phyloP scores from a whole-genome alignment of 2,888 invertebrate genomes.

The Lymantria dispar region DNA sequence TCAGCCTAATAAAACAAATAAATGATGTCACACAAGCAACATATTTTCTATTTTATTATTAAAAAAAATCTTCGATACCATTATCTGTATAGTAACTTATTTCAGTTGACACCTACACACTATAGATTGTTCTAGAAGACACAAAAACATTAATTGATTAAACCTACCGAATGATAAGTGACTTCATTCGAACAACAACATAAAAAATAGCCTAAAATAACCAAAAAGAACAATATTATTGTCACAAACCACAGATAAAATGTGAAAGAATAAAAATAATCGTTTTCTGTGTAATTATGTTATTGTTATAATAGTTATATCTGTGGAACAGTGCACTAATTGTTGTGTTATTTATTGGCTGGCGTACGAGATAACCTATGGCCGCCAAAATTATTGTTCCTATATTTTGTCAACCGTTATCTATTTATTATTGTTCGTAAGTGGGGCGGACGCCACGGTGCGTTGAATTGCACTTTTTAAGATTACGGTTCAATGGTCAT shows the following conservation, averaged over 20 bases:
- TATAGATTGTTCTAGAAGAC: no score
- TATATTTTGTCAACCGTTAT: slow-evolving; percentile 46
- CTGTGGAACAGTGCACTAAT: slow-evolving; percentile 38
- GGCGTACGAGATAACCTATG: slow-evolving; percentile 50
- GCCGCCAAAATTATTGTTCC: slow-evolving; percentile 52
- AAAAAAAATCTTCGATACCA: no score
- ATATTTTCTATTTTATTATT: no score
- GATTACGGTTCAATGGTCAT: slow-evolving; percentile 21
- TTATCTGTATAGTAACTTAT: no score
- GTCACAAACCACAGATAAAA: neutral
- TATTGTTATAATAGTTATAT: slow-evolving; percentile 33
- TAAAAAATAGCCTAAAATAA: neutral
- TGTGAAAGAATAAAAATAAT: slow-evolving; percentile 1
- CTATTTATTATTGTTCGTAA: slow-evolving; percentile 36
- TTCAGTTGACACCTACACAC: no score
- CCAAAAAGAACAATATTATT: neutral
- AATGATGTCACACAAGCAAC: no score
- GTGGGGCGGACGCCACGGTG: slow-evolving; percentile 24
- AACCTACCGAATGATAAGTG: no score
- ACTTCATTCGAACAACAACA: no score
- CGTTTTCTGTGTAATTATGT: slow-evolving; percentile 26
- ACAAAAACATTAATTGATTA: no score
- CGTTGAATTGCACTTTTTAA: slow-evolving; percentile 19
- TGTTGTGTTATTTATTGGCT: slow-evolving; percentile 40
- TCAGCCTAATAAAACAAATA: no score